Percentiles rank a stretch among this genome's conserved stretches.
Conservation (phyloP, 2,113 vertebrate species). For the Dromiciops gliroides region DNA sequence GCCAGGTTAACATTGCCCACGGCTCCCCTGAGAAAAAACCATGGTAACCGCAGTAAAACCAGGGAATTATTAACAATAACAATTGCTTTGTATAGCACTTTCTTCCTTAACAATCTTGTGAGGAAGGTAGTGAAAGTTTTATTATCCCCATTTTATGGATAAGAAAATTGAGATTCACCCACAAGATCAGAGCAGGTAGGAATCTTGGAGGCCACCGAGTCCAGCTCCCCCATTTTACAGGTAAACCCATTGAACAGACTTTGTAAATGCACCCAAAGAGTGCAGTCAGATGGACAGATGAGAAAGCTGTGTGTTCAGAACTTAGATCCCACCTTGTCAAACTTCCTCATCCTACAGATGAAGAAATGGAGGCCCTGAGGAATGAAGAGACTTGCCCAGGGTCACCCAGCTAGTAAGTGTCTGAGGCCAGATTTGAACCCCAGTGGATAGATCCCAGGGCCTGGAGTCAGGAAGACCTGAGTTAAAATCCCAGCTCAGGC, state of each 20-base stretch:
- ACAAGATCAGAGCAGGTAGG: neutral
- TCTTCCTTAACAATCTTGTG: neutral
- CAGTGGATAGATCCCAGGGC: too few species aligned
- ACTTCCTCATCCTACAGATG: neutral
- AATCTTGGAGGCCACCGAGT: neutral
- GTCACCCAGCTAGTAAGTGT: neutral
- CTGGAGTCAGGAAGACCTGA: neutral
- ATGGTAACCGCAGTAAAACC: neutral
- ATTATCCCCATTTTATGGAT: neutral
- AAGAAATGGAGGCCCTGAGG: neutral
- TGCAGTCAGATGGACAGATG: neutral
- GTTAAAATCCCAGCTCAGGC: neutral
- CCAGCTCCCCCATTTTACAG: neutral
- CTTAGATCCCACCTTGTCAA: neutral
- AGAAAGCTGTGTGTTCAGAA: neutral
- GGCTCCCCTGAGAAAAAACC: neutral
- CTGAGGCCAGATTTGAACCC: neutral
- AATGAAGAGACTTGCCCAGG: neutral
- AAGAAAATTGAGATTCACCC: neutral
- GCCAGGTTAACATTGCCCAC: neutral
- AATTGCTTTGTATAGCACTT: neutral
- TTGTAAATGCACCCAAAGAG: neutral
- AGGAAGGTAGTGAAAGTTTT: neutral
- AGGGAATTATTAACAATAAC: neutral
- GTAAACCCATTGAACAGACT: neutral